Evolutionary conservation across 1,140 invertebrate genomes (phyloP).

Genomic region (Oedothorax gibbosus): DNA sequence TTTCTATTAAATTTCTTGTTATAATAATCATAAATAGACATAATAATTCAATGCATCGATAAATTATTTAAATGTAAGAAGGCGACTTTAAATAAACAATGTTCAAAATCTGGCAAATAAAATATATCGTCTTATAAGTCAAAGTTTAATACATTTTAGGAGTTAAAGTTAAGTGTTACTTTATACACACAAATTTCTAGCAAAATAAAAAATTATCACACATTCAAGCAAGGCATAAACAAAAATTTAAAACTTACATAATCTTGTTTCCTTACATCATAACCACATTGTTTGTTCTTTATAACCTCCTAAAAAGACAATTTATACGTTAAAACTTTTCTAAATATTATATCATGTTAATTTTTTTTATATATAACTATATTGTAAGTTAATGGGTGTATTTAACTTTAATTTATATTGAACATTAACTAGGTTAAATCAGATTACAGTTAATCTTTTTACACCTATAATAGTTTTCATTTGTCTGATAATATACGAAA

Average conservation of each 20-base stretch:
- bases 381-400: background rate
- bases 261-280: conserved; percentile 87
- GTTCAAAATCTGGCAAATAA: background rate
- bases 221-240: conserved; percentile 11
- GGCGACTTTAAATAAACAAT: no score
- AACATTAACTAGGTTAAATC: no score
- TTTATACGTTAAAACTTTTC: background rate
- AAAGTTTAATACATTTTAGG: background rate
- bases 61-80: no score
- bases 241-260: conserved; percentile 78
- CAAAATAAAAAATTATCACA: background rate
- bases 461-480: no score
- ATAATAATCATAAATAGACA: no score
- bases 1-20: no score
- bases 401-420: no score
- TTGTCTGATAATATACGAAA: no score
- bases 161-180: background rate
- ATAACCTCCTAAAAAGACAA: conserved; percentile 74
- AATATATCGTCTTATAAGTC: background rate
- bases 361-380: background rate
- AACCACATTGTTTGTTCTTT: conserved; percentile 87
- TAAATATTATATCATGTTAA: background rate
- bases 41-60: no score
- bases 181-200: background rate
- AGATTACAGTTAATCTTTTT: no score